Percentiles rank a stretch among this genome's conserved stretches.
phyloP scores from a whole-genome alignment of 2,888 invertebrate species.

The Melanostoma scalare region DNA sequence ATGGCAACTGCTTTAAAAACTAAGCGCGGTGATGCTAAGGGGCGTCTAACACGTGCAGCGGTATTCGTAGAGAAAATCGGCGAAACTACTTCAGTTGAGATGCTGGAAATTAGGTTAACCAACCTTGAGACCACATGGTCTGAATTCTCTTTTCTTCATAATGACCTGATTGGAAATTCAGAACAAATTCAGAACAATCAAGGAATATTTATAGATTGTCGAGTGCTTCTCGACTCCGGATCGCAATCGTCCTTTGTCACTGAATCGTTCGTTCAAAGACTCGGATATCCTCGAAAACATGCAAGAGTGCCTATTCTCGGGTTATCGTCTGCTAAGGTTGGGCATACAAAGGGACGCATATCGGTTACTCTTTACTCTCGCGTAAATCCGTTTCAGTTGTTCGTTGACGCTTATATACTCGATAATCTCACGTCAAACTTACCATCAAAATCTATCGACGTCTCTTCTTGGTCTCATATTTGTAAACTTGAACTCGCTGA shows the following conservation, averaged over 20 bases:
- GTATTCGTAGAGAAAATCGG: too few species aligned
- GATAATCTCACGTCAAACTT: slow-evolving; percentile 25
- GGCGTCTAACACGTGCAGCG: slow-evolving; percentile 14
- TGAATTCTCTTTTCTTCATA: background rate
- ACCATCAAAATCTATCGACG: slow-evolving; percentile 9
- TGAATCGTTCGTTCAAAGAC: slow-evolving; percentile 19
- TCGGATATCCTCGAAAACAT: slow-evolving; percentile 7
- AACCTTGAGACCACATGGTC: background rate
- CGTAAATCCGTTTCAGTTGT: background rate
- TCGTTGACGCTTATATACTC: slow-evolving; percentile 1
- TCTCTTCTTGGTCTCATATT: slow-evolving; percentile 3
- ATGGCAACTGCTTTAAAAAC: too few species aligned
- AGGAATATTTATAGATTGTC: slow-evolving; percentile 4
- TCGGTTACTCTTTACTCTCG: slow-evolving; percentile 3
- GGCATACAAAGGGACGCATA: slow-evolving; percentile 25
- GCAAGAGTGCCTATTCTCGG: slow-evolving; percentile 8
- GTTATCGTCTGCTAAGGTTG: slow-evolving; percentile 13
- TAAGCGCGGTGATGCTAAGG: slow-evolving; percentile 8
- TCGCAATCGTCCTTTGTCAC: slow-evolving; percentile 14
- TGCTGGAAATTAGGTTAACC: slow-evolving; percentile 5
- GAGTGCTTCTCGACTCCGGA: slow-evolving; percentile 20
- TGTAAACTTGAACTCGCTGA: slow-evolving; percentile 33
- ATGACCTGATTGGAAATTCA: background rate
- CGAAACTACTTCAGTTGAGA: too few species aligned
- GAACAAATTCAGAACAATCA: background rate